A percentile compares a stretch with the other conserved stretches of the same genome.
Evolutionary conservation across 2,888 invertebrate species (phyloP).

Genomic region (Drosophila prostipennis): DNA sequence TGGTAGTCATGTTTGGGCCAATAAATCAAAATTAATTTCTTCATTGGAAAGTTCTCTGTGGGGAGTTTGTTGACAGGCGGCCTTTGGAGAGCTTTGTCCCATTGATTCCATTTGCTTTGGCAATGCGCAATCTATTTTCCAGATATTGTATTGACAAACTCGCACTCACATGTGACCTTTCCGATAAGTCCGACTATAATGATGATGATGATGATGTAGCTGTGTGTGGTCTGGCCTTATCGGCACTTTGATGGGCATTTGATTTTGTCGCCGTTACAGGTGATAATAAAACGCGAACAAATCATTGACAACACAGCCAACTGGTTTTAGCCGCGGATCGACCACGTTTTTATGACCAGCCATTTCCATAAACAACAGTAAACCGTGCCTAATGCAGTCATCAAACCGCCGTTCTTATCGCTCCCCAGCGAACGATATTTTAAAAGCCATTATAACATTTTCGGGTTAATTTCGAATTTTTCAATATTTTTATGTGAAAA

Average conservation of each 20-base stretch:
- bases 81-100: conserved; percentile 12
- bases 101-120: conserved; percentile 34
- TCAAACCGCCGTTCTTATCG: conserved; percentile 56
- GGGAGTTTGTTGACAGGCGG: conserved; percentile 17
- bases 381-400: conserved; percentile 62
- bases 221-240: conserved; percentile 57
- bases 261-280: conserved; percentile 43
- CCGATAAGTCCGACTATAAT: conserved; percentile 46
- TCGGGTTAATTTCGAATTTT: conserved; percentile 33
- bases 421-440: conserved; percentile 34
- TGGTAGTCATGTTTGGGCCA: conserved; percentile 41
- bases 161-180: conserved; percentile 53
- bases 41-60: conserved; percentile 37
- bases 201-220: conserved; percentile 1
- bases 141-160: conserved; percentile 23
- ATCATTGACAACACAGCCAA: conserved; percentile 26
- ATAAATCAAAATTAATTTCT: conserved; percentile 72
- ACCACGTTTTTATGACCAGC: conserved; percentile 21
- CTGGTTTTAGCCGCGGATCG: conserved; percentile 33
- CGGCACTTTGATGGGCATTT: conserved; percentile 33
- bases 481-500: conserved; percentile 36
- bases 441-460: conserved; percentile 47
- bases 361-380: conserved; percentile 24
- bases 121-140: conserved; percentile 39
- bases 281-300: conserved; percentile 46